Evolutionary conservation across 2,888 invertebrate genomes (phyloP).

Genomic region (Eurytoma californica): DNA sequence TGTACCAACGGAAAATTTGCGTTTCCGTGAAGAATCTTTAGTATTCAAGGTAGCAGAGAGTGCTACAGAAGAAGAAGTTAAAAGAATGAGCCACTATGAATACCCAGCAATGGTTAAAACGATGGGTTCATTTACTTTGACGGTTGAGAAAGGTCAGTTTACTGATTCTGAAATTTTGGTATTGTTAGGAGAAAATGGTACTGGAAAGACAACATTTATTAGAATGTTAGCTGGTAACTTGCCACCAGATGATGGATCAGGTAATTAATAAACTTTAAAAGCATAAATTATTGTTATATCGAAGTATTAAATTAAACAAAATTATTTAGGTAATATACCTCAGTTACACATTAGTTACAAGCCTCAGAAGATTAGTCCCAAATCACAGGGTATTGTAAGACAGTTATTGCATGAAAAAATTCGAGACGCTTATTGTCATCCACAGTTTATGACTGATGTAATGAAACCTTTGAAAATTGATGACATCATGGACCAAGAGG

Average conservation of each 20-base stretch:
- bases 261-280: constrained; percentile 69
- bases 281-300: constrained; percentile 19
- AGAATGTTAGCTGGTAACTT: constrained; percentile 98
- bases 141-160: constrained; percentile 93
- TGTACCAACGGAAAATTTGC: constrained; percentile 98
- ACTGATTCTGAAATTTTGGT: constrained; percentile 99
- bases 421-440: constrained; percentile 97
- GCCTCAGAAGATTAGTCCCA: constrained; percentile 99
- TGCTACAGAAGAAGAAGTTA: constrained; percentile 97
- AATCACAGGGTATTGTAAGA: constrained; percentile 94
- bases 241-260: constrained; percentile 88
- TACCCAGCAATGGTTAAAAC: constrained; percentile 95
- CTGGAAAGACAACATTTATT: constrained; percentile 99
- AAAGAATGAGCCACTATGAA: constrained; percentile 96
- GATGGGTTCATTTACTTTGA: constrained; percentile 86
- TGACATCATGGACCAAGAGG: constrained; percentile 97
- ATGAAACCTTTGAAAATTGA: constrained; percentile 99
- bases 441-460: constrained; percentile 98
- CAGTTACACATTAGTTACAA: constrained; percentile 98
- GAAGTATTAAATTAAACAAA: constrained; percentile 44
- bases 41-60: constrained; percentile 99
- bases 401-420: constrained; percentile 97
- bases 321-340: constrained; percentile 82
- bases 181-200: constrained; percentile 97
- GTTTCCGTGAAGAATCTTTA: constrained; percentile 97